These are phyloP conservation scores for Spilosoma lubricipeda DNA, from an alignment of 2,888 invertebrate genomes.

Conservation along the genomic window DNA sequence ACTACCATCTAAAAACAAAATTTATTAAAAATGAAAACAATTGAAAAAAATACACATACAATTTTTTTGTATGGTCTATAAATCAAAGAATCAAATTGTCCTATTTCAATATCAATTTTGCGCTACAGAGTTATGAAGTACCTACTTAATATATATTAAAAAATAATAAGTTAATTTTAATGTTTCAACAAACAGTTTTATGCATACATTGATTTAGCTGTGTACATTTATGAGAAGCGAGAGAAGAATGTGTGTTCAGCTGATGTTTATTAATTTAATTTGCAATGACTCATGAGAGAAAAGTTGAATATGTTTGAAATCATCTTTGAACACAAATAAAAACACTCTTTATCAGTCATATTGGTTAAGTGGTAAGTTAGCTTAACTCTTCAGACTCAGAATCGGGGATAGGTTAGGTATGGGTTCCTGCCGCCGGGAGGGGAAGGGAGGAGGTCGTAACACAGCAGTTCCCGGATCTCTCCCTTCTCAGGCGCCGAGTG, in stretches of 20 bases:
- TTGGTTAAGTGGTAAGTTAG: background rate
- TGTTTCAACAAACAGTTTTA: background rate
- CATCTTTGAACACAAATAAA: background rate
- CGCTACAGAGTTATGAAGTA: background rate
- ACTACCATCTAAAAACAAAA: no score
- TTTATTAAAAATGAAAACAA: no score
- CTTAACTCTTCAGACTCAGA: no score
- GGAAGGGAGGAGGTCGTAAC: no score
- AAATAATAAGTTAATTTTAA: background rate
- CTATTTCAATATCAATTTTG: background rate
- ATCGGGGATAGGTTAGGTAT: no score
- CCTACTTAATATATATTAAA: no score
- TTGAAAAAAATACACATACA: no score
- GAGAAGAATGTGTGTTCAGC: background rate
- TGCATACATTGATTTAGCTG: conserved; percentile 2
- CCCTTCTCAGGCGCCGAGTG: no score
- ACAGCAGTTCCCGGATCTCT: no score
- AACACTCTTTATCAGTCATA: background rate
- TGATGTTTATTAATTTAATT: background rate
- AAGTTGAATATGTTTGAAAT: background rate
- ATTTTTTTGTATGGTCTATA: background rate
- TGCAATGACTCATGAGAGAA: background rate
- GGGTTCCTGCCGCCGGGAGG: no score
- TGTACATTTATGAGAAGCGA: background rate
- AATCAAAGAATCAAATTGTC: background rate